Evolutionary conservation across 2,888 invertebrate species (phyloP), one percentile per base, ranked within the genome.

Genomic region (Brachyopa scutellaris): DNA sequence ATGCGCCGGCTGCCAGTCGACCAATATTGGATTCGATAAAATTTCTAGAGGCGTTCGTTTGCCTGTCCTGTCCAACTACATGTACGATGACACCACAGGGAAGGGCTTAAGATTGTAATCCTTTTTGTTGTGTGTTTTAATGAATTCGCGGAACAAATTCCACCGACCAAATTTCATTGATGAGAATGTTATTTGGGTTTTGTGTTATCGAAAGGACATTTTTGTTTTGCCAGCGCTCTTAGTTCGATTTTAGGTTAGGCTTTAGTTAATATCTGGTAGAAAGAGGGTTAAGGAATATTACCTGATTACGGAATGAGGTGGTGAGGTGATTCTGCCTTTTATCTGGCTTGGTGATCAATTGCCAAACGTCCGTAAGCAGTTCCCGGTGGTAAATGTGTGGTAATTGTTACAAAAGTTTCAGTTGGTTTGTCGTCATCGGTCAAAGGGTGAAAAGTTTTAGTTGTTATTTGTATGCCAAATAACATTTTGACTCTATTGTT

Each of bases 101-200:
- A 40, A 72, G 53, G 66, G 78, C 72, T 78, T 72, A 78, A 21
- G 66, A 29, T 29, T 72, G 78, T 78, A 72, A 78, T 78, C 78
- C 78, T 66, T 72, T 78, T 72, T 59, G 70, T 70, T 70, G 59
- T 36, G 29, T 53, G 42, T 66, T 66, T 64, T 66, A 53, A 78
- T 72, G 59, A 53, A 72, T 72, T 72, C 51, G 36, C 19, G 57
- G 59, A 74, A 57, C 49, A 47, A 47, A 45, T 47, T 53, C 47
- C 47, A 1, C 31, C 26, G 31, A 15, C 49, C 31, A n/a, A 19
- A 21, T 61, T 59, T 70, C 31, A 38, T 51, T 72, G 55, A 73
- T 64, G 47, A 36, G 62, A 47, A 38, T 72, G 51, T 33, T 9
- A 11, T 36, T 31, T 62, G 31, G 26, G 38, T 62, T 53, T n/a